A percentile compares a stretch with the other conserved stretches of the same genome.
Conservation (phyloP, 1,140 invertebrate species). For the Phenacoccus solenopsis region DNA sequence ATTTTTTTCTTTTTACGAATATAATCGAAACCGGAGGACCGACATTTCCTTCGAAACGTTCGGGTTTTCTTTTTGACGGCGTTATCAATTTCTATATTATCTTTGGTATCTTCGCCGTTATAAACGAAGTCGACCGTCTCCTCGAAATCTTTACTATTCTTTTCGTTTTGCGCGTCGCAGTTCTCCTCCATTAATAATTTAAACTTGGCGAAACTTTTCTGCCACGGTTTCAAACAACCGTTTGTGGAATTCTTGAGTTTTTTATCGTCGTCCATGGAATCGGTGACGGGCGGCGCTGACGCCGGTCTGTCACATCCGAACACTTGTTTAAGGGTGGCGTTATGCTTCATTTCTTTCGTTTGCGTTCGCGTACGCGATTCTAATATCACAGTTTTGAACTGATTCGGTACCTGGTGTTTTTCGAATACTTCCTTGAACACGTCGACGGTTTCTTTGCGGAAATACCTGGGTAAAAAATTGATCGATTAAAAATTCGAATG, state of each 20-base stretch:
- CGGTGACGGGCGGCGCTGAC: constrained; percentile 43
- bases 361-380: constrained; percentile 1
- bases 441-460: constrained; percentile 54
- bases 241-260: not conserved
- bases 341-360: not conserved
- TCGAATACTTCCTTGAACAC: constrained; percentile 42
- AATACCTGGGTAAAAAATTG: constrained; percentile 34
- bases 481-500: too few relatives aligned
- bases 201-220: constrained; percentile 9
- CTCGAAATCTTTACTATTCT: constrained; percentile 7
- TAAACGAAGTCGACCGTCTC: not conserved
- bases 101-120: not conserved
- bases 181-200: not conserved
- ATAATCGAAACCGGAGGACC: constrained; percentile 68
- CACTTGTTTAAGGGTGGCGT: constrained; percentile 34
- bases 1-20: constrained; percentile 72
- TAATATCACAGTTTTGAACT: constrained; percentile 4
- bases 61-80: constrained; percentile 33
- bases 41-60: constrained; percentile 45
- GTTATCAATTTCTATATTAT: constrained; percentile 33
- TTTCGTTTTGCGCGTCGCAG: not conserved
- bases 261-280: constrained; percentile 28
- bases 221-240: constrained; percentile 14
- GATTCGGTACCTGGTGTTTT: not conserved
- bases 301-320: constrained; percentile 60